phyloP scores from a whole-genome alignment of 2,113 vertebrate genomes.

The Casuarius casuarius region DNA sequence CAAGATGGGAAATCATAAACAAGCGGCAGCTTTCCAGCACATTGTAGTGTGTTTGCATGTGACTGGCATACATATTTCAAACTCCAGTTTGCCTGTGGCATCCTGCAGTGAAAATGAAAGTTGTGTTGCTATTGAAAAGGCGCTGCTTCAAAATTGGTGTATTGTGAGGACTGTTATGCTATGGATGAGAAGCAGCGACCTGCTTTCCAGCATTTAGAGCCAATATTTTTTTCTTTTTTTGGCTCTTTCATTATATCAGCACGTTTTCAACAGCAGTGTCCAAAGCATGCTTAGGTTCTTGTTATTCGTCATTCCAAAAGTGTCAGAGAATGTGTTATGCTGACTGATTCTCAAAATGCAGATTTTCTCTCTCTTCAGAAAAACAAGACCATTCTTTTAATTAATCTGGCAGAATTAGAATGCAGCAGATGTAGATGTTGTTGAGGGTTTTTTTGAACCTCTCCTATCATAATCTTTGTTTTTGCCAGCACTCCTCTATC shows the following conservation, averaged over 20 bases:
- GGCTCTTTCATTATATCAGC: conserved; percentile 3
- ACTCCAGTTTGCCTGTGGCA: conserved; percentile 54
- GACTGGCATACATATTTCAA: conserved; percentile 73
- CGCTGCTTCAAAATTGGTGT: conserved; percentile 25
- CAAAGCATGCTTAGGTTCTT: conserved; percentile 34
- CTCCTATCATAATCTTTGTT: conserved; percentile 23
- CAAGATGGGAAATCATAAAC: conserved; percentile 42
- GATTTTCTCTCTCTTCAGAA: conserved; percentile 28
- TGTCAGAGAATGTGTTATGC: background rate
- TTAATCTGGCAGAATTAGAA: conserved; percentile 56
- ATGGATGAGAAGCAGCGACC: conserved; percentile 38
- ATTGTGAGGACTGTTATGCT: conserved; percentile 29
- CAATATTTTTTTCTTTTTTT: background rate
- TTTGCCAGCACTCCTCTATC: conserved; percentile 41
- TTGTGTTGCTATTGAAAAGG: conserved; percentile 64
- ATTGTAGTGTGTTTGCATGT: conserved; percentile 65
- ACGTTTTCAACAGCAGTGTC: conserved; percentile 36
- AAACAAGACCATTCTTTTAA: conserved; percentile 16
- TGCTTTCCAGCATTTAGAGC: conserved; percentile 50
- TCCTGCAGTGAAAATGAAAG: conserved; percentile 72
- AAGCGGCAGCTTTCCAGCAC: conserved; percentile 60
- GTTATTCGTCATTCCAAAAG: conserved; percentile 27
- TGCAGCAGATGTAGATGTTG: conserved; percentile 47
- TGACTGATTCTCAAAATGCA: conserved; percentile 43
- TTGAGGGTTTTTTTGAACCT: background rate